phyloP scores from a whole-genome alignment of 2,888 invertebrate species.

The Drosophila rubida region DNA sequence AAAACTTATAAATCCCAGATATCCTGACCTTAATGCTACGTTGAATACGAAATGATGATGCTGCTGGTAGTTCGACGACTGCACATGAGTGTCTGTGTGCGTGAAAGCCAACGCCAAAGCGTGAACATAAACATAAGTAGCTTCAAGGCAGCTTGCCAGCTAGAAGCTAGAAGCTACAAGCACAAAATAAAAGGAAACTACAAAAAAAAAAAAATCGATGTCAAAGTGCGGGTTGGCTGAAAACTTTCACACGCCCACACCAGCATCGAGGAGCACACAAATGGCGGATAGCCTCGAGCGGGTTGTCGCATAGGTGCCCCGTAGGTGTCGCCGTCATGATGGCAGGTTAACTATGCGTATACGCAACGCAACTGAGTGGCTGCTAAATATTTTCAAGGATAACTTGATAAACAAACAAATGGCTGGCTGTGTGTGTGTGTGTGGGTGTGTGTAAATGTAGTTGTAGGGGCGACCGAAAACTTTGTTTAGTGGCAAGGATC shows the following conservation, averaged over 20 bases:
- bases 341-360: conserved; percentile 77
- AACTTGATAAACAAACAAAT: conserved; percentile 65
- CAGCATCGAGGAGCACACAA: not conserved
- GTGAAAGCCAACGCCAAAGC: conserved; percentile 58
- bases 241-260: conserved; percentile 50
- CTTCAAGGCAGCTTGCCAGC: conserved; percentile 46
- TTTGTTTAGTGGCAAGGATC: conserved; percentile 57
- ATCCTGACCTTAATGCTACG: conserved; percentile 82
- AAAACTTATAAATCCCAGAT: conserved; percentile 81
- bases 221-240: conserved; percentile 67
- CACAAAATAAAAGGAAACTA: conserved; percentile 50
- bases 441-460: conserved; percentile 4
- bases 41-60: conserved; percentile 79
- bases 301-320: conserved; percentile 57
- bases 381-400: conserved; percentile 81
- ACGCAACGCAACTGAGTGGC: conserved; percentile 71
- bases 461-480: conserved; percentile 53
- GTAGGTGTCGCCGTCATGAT: conserved; percentile 67
- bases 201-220: conserved; percentile 68
- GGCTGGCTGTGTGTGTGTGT: conserved; percentile 21
- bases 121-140: conserved; percentile 67
- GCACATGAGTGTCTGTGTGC: conserved; percentile 21
- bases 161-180: conserved; percentile 9
- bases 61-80: conserved; percentile 37
- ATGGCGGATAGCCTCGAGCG: not conserved